A percentile compares a stretch with the other conserved stretches of the same genome.
Conservation (phyloP, 2,888 invertebrate species). For the Cacoxenus indagator region DNA sequence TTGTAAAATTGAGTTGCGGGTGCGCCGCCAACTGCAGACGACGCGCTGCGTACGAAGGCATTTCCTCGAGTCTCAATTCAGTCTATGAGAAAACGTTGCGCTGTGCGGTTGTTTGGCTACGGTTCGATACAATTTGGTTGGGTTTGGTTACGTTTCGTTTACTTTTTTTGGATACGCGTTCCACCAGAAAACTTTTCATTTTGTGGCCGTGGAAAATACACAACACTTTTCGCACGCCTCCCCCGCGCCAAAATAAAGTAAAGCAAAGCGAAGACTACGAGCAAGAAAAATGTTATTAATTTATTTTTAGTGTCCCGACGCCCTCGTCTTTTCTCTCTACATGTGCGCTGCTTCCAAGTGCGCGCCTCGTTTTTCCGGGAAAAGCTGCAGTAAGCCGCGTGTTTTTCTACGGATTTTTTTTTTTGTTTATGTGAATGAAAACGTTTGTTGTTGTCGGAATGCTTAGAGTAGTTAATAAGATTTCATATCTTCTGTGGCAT, state of each 20-base stretch:
- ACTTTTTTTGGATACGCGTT: constrained; percentile 5
- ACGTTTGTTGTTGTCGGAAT: constrained; percentile 41
- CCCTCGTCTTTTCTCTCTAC: constrained; percentile 9
- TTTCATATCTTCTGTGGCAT: constrained; percentile 16
- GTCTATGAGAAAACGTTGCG: constrained; percentile 67
- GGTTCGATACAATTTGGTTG: constrained; percentile 15
- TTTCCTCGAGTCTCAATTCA: constrained; percentile 35
- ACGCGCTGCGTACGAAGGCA: constrained; percentile 29
- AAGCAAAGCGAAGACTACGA: neutral
- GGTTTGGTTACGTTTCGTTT: neutral
- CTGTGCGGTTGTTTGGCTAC: constrained; percentile 51
- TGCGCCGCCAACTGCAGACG: constrained; percentile 52
- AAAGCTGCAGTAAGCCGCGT: constrained; percentile 31
- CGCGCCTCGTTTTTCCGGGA: constrained; percentile 29
- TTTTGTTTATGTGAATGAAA: constrained; percentile 46
- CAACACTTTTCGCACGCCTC: neutral
- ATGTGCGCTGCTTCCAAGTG: constrained; percentile 3
- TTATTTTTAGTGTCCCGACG: constrained; percentile 38
- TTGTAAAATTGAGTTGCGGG: constrained; percentile 62
- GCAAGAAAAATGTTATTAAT: constrained; percentile 27
- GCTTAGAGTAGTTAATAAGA: neutral
- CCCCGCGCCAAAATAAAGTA: neutral
- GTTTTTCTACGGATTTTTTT: neutral
- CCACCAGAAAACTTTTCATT: constrained; percentile 26
- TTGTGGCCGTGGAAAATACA: constrained; percentile 22